Conservation (phyloP, 23 tunicate genomes). For the Halocynthia aurantium region DNA sequence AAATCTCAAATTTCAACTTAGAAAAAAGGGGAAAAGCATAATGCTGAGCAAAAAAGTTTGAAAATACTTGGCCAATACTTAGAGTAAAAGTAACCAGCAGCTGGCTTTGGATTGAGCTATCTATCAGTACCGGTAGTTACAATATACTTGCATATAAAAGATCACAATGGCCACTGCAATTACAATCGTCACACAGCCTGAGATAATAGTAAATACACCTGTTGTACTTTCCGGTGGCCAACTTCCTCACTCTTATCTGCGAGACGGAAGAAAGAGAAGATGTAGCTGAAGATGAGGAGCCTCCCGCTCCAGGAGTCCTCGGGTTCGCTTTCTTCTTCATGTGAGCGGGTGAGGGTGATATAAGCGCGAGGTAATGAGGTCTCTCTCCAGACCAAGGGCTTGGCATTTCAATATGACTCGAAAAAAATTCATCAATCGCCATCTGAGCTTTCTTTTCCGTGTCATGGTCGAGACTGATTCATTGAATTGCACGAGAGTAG, state of each 20-base stretch:
- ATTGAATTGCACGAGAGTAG: too few species aligned
- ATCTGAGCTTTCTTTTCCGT: constrained; percentile 56
- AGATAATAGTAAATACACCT: not conserved
- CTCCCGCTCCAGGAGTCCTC: not conserved
- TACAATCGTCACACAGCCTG: not conserved
- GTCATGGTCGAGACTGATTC: constrained; percentile 40
- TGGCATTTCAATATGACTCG: constrained; percentile 44
- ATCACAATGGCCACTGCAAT: not conserved
- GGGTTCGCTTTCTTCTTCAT: constrained; percentile 20
- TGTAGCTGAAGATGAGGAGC: not conserved
- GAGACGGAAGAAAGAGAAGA: constrained; percentile 15
- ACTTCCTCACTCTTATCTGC: constrained; percentile 13
- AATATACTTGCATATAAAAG: not conserved
- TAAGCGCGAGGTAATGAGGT: constrained; percentile 54
- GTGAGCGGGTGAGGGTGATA: constrained; percentile 60
- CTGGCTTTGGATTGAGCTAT: too few species aligned
- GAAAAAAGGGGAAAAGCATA: too few species aligned
- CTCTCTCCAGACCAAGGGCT: constrained; percentile 57
- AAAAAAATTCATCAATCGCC: constrained; percentile 83
- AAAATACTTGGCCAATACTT: too few species aligned
- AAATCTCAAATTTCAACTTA: too few species aligned
- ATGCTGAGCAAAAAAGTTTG: too few species aligned
- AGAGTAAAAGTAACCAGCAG: too few species aligned
- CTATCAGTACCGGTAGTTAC: not conserved
- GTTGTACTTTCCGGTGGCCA: not conserved